A percentile compares a stretch with the other conserved stretches of the same genome.
Conservation (phyloP, 1,140 invertebrate genomes). For the Sipha flava region DNA sequence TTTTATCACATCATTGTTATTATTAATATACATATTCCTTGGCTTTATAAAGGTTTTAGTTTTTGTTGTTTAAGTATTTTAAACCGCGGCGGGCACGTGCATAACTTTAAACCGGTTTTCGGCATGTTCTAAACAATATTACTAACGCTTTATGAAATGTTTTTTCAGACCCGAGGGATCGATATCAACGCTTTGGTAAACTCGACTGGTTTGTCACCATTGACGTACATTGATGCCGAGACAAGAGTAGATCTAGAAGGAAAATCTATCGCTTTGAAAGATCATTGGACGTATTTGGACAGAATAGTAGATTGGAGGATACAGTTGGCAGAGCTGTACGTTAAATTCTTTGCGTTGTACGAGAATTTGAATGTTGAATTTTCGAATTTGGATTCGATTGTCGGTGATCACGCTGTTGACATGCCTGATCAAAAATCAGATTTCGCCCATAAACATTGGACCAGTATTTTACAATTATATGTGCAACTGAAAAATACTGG, state of each 20-base stretch:
- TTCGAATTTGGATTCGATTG: background rate
- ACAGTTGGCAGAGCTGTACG: background rate
- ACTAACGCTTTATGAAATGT: background rate
- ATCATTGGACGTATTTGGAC: constrained; percentile 30
- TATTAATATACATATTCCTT: too few species aligned
- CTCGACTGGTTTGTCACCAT: background rate
- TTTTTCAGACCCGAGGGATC: constrained; percentile 1
- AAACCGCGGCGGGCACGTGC: too few species aligned
- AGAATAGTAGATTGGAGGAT: constrained; percentile 15
- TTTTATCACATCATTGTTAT: too few species aligned
- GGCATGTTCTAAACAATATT: too few species aligned
- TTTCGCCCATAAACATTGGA: background rate
- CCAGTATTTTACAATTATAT: constrained; percentile 8
- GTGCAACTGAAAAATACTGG: background rate
- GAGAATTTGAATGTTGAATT: constrained; percentile 9
- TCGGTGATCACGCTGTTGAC: background rate
- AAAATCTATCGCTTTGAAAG: constrained; percentile 13
- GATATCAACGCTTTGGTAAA: constrained; percentile 19
- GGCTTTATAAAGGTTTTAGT: too few species aligned
- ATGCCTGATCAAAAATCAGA: background rate
- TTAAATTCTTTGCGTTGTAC: background rate
- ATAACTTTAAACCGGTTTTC: too few species aligned
- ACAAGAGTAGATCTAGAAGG: background rate
- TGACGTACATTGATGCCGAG: background rate
- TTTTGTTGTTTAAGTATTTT: too few species aligned